Conservation (phyloP, 2,888 invertebrate genomes). For the Dryobota labecula region DNA sequence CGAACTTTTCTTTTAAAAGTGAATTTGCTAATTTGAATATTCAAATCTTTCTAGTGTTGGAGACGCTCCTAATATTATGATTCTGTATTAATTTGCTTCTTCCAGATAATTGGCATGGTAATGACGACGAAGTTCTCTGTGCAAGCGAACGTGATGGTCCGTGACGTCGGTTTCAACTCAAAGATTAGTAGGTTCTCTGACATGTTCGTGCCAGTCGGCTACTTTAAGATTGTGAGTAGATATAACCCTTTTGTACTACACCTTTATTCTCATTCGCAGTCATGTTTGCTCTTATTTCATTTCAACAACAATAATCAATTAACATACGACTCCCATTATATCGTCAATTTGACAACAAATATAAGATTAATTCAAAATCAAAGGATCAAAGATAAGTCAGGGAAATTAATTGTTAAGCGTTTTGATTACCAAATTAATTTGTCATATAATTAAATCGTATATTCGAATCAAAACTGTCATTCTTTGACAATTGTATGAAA, state of each 20-base stretch:
- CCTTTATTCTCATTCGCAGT: no score
- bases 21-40: no score
- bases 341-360: not conserved
- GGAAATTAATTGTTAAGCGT: not conserved
- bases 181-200: conserved; percentile 91
- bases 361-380: no score
- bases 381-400: not conserved
- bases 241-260: not conserved
- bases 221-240: conserved; percentile 92
- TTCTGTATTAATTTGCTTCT: not conserved
- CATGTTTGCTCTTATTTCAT: not conserved
- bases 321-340: no score
- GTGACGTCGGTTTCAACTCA: conserved; percentile 90
- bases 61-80: not conserved
- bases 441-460: no score
- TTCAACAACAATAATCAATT: not conserved
- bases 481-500: not conserved
- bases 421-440: not conserved
- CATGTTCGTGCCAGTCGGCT: conserved; percentile 92
- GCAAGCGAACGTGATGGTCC: conserved; percentile 92
- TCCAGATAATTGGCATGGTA: conserved; percentile 91
- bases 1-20: no score
- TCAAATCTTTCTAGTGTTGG: not conserved
- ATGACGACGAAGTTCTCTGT: conserved; percentile 91
- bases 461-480: not conserved